Evolutionary conservation across 2,888 invertebrate species (phyloP).

Genomic region (Lasioglossum pauxillum): DNA sequence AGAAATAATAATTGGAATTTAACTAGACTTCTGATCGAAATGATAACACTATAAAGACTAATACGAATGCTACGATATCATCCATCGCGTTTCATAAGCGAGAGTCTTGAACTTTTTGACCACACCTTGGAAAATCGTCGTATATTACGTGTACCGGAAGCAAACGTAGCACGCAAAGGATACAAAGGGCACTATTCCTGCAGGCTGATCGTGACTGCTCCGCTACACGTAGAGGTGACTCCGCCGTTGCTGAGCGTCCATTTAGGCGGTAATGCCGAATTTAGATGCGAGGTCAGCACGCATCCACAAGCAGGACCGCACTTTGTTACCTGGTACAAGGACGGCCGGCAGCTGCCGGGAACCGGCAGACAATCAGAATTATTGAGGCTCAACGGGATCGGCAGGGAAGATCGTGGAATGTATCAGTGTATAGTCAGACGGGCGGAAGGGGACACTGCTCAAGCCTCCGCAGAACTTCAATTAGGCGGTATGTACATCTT

Average conservation of each 20-base stretch:
- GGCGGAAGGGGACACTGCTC: conserved; percentile 90
- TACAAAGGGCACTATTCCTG: conserved; percentile 21
- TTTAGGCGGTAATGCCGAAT: conserved; percentile 90
- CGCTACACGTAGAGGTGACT: conserved; percentile 88
- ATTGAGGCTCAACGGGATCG: conserved; percentile 88
- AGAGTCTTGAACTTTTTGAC: not conserved
- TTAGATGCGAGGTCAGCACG: conserved; percentile 85
- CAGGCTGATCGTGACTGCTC: conserved; percentile 88
- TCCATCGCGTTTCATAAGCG: not conserved
- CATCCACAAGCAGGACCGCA: conserved; percentile 85
- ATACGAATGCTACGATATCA: not conserved
- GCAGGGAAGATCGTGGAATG: conserved; percentile 91
- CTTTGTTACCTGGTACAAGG: conserved; percentile 89
- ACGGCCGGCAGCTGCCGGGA: conserved; percentile 88
- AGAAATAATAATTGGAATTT: not conserved
- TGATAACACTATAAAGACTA: too few species aligned
- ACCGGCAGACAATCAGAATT: conserved; percentile 89
- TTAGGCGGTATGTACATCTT: conserved; percentile 86
- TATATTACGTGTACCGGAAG: not conserved
- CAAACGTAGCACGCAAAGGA: not conserved
- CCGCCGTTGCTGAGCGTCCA: conserved; percentile 89
- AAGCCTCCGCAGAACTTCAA: conserved; percentile 91
- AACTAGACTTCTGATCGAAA: too few species aligned
- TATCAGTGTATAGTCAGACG: conserved; percentile 91
- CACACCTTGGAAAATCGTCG: not conserved